phyloP scores from a whole-genome alignment of 2,113 vertebrate genomes.

The Centropus bengalensis region DNA sequence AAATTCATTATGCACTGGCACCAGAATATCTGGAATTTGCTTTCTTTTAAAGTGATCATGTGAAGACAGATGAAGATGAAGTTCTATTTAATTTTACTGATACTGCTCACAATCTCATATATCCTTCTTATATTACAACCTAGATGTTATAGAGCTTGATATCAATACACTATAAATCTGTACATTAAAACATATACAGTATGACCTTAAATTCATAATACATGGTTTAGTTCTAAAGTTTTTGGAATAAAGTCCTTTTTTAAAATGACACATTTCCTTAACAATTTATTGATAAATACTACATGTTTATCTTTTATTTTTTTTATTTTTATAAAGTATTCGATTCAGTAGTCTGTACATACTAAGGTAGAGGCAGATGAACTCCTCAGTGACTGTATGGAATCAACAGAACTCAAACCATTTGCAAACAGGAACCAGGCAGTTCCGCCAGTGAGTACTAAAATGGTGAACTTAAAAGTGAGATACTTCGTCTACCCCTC shows the following conservation, averaged over 20 bases:
- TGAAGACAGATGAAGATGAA: background rate
- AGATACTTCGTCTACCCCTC: background rate
- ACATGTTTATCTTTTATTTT: background rate
- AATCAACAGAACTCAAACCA: background rate
- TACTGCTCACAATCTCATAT: background rate
- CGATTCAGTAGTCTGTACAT: background rate
- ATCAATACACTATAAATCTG: background rate
- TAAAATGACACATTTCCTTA: background rate
- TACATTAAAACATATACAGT: background rate
- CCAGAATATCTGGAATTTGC: background rate
- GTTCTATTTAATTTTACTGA: background rate
- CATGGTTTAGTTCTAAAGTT: background rate
- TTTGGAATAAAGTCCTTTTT: background rate
- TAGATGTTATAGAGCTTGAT: background rate
- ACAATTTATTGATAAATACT: background rate
- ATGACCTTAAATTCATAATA: background rate
- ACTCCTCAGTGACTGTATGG: background rate
- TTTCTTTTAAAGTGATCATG: background rate
- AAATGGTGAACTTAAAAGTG: background rate
- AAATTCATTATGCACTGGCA: background rate
- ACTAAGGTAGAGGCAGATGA: background rate
- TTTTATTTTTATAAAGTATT: background rate
- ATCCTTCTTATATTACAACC: background rate
- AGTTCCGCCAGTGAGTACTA: background rate
- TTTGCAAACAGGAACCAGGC: background rate